These are phyloP conservation scores for Sebastiscus albofasciatus DNA, from an alignment of 2,797 vertebrate genomes.

Conservation along the genomic window DNA sequence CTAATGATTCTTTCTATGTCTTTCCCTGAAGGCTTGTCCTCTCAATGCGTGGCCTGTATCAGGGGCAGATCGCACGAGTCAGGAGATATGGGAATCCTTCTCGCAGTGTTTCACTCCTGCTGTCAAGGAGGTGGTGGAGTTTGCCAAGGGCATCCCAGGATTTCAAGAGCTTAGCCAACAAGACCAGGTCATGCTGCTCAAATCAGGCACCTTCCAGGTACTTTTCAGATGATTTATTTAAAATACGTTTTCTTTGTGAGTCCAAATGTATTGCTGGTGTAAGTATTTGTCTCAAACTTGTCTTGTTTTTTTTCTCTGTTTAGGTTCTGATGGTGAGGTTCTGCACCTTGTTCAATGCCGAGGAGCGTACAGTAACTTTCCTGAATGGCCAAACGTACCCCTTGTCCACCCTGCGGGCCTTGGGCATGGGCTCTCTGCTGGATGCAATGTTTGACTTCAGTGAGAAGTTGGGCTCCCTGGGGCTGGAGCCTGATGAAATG, in stretches of 20 bases:
- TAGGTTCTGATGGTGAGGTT: constrained; percentile 87
- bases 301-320: background rate
- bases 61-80: constrained; percentile 76
- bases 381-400: constrained; percentile 85
- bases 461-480: constrained; percentile 81
- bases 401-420: constrained; percentile 68
- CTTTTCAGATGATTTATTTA: background rate
- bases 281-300: background rate
- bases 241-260: background rate
- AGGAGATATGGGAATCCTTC: constrained; percentile 87
- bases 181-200: constrained; percentile 87
- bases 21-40: constrained; percentile 81
- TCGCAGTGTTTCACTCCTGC: constrained; percentile 88
- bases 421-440: constrained; percentile 84
- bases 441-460: constrained; percentile 87
- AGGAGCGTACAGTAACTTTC: constrained; percentile 81
- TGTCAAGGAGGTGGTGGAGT: constrained; percentile 87
- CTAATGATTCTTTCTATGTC: background rate
- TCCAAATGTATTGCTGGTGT: background rate
- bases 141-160: constrained; percentile 87
- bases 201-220: constrained; percentile 88
- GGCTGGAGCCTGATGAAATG: constrained; percentile 86
- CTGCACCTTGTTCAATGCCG: constrained; percentile 84
- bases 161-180: constrained; percentile 86
- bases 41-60: constrained; percentile 84